Evolutionary conservation across 2,888 invertebrate species (phyloP).

Genomic region (Chironomus riparius): DNA sequence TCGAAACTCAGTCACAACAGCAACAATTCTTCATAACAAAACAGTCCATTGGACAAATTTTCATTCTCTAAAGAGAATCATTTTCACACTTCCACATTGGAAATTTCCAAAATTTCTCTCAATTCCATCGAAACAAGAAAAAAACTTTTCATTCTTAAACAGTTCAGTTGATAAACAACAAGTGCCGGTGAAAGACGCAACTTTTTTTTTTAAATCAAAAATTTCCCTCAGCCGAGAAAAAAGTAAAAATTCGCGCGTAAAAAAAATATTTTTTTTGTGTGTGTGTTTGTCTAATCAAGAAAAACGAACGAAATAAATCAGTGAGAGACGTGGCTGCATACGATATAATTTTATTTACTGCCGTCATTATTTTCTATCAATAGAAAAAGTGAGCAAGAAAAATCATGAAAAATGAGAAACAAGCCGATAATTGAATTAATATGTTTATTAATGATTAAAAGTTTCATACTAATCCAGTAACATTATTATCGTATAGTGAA

Average conservation of each 20-base stretch:
- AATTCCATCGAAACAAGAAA: not conserved
- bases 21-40: too few species aligned
- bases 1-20: too few species aligned
- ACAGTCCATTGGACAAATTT: too few species aligned
- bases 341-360: too few species aligned
- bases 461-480: not conserved
- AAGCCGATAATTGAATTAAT: not conserved
- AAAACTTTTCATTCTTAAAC: not conserved
- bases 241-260: not conserved
- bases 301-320: too few species aligned
- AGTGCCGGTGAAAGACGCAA: not conserved
- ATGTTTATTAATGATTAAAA: conserved; percentile 19
- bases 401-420: not conserved
- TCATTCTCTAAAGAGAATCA: not conserved
- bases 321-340: too few species aligned
- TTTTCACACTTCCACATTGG: not conserved
- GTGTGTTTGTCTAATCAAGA: too few species aligned
- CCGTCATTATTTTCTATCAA: too few species aligned
- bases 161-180: not conserved
- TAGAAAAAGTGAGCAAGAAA: too few species aligned
- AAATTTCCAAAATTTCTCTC: not conserved
- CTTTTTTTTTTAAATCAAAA: not conserved
- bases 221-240: too few species aligned
- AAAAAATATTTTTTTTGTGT: not conserved
- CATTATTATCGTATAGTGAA: too few species aligned